These are phyloP conservation scores for Glossophaga mutica DNA, from an alignment of 2,797 vertebrate species.

Conservation along the genomic window DNA sequence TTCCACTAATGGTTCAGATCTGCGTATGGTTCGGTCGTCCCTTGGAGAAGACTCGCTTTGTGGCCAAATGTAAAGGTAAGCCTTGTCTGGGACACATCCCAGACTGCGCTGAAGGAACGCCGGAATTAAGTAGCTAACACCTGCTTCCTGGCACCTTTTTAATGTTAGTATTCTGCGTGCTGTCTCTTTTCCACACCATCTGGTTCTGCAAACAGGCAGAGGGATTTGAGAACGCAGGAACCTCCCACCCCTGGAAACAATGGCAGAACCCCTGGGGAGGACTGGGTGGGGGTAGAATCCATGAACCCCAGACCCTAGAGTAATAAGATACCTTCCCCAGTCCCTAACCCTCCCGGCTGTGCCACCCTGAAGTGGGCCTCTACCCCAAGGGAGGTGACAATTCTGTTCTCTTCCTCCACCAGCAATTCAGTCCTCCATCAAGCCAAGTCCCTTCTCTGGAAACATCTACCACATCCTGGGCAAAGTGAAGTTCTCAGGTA, in stretches of 20 bases:
- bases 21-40: slow-evolving; percentile 91
- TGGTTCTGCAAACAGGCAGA: slow-evolving; percentile 4
- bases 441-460: slow-evolving; percentile 90
- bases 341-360: background rate
- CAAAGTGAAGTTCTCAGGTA: slow-evolving; percentile 94
- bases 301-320: background rate
- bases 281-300: background rate
- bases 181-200: background rate
- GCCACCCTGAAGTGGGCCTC: background rate
- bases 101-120: background rate
- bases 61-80: slow-evolving; percentile 93
- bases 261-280: background rate
- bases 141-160: background rate
- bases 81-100: background rate
- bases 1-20: slow-evolving; percentile 89
- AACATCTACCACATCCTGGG: slow-evolving; percentile 96
- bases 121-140: background rate
- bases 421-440: slow-evolving; percentile 91
- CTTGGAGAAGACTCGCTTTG: slow-evolving; percentile 91
- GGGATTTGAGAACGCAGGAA: background rate
- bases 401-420: slow-evolving; percentile 69
- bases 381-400: background rate
- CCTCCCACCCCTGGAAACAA: background rate
- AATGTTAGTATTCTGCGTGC: background rate
- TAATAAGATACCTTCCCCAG: background rate